Evolutionary conservation across 2,797 vertebrate genomes (phyloP), one percentile per base, ranked within the genome.

Genomic region (Mallotus villosus): DNA sequence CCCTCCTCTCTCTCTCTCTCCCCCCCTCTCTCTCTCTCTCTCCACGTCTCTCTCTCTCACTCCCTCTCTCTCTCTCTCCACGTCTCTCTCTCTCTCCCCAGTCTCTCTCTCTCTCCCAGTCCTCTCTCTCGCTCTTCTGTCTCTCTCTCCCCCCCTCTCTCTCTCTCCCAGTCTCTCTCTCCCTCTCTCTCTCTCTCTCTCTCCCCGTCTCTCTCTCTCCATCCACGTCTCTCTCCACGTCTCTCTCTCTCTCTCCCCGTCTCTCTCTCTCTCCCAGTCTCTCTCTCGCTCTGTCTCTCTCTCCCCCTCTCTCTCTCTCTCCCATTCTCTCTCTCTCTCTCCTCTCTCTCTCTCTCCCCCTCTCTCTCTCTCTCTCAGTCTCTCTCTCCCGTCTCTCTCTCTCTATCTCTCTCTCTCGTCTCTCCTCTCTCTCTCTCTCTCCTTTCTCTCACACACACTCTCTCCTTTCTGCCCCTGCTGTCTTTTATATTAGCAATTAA

Each of bases 401-500:
- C 3, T 27, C 11, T 53, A 24, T 67, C 46, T 55, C 46, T 25
- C 22, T 4, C 11, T 25, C 49, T 19, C 24, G n/a, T 27, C 17
- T 53, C 16, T 53, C 41, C 14, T 55, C 51, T 55, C 51, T 55
- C 53, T 55, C 53, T 55, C 53, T 55, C 53, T 55, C 53, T 55
- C 53, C n/a, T 55, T 49, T 67, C 46, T 55, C 65, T 17, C 46
- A 2, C 11, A 27, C 49, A 19, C 25, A 17, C 17, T 32, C 16
- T 57, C 24, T 46, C 41, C 7, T 63, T 55, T 82, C 84, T 68
- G 68, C 74, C 70, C 89, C 84, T 72, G 88, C 84, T 85, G 89
- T 76, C 82, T 86, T 87, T 89, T 85, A 86, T 91, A 90, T 88
- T 85, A 82, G 75, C 75, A 87, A 83, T 83, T 89, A 75, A 85